Conservation (phyloP, 1,140 invertebrate genomes). For the Propsilocerus akamusi region DNA sequence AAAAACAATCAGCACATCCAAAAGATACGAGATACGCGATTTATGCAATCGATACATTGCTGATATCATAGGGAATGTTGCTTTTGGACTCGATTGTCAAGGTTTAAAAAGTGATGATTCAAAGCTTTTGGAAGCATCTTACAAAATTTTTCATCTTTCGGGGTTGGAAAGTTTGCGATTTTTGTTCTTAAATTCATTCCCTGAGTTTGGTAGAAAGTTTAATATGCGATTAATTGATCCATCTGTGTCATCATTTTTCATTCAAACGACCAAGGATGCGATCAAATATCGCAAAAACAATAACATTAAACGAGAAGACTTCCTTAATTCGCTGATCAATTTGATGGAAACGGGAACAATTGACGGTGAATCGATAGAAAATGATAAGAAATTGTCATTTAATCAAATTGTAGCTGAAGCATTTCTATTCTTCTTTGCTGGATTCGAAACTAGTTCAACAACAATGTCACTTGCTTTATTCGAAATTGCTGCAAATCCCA, state of each 20-base stretch:
- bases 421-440: conserved; percentile 29
- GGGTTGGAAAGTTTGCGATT: background rate
- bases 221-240: conserved; percentile 21
- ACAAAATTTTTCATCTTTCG: conserved; percentile 1
- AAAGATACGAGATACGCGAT: conserved; percentile 17
- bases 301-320: conserved; percentile 30
- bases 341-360: too few species aligned
- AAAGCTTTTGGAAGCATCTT: conserved; percentile 13
- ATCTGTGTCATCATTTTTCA: conserved; percentile 28
- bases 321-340: conserved; percentile 36
- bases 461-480: conserved; percentile 26
- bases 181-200: background rate
- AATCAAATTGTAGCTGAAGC: conserved; percentile 21
- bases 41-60: conserved; percentile 23
- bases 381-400: conserved; percentile 9
- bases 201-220: conserved; percentile 7
- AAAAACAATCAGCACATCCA: conserved; percentile 6
- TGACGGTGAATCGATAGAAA: conserved; percentile 24
- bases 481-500: conserved; percentile 27
- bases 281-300: conserved; percentile 28
- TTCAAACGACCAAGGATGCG: conserved; percentile 30
- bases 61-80: conserved; percentile 25
- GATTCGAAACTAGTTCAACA: conserved; percentile 35
- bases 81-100: conserved; percentile 24
- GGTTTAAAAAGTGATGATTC: conserved; percentile 17